These are phyloP conservation scores for Myzus persicae DNA, from an alignment of 1,140 invertebrate species.

Conservation along the genomic window DNA sequence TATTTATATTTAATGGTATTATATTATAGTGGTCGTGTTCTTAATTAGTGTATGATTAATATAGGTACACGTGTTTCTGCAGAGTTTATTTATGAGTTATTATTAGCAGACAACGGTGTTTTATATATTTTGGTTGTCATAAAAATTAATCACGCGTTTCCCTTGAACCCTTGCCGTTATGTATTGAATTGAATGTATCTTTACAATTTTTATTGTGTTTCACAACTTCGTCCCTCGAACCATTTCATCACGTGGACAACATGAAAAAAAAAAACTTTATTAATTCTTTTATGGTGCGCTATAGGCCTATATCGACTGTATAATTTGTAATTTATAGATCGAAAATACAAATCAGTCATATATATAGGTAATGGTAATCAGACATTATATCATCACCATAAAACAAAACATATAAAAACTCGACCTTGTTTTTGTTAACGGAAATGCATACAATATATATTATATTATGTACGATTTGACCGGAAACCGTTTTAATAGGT, in stretches of 20 bases:
- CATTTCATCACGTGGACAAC: not conserved
- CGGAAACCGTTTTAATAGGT: not conserved
- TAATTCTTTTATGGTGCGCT: not conserved
- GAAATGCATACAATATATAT: not conserved
- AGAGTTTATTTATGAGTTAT: not conserved
- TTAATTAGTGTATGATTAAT: slow-evolving; percentile 47
- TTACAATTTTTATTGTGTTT: not conserved
- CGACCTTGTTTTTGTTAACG: slow-evolving; percentile 16
- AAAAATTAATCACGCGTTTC: slow-evolving; percentile 37
- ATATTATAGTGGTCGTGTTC: slow-evolving; percentile 11
- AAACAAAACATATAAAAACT: not conserved
- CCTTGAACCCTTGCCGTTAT: slow-evolving; percentile 34
- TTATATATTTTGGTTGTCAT: slow-evolving; percentile 39
- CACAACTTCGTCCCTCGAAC: not conserved
- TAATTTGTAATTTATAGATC: not conserved
- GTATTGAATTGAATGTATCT: not conserved
- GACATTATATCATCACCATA: not conserved
- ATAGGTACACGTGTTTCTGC: not conserved
- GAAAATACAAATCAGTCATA: not conserved
- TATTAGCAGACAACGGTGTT: not conserved
- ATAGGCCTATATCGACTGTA: not conserved
- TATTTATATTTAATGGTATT: not conserved
- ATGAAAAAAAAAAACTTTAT: not conserved
- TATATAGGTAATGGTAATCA: not conserved
- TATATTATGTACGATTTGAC: not conserved